Evolutionary conservation across 2,113 vertebrate species (phyloP), one percentile per base, ranked within the genome.

Genomic region (Panthera leo): DNA sequence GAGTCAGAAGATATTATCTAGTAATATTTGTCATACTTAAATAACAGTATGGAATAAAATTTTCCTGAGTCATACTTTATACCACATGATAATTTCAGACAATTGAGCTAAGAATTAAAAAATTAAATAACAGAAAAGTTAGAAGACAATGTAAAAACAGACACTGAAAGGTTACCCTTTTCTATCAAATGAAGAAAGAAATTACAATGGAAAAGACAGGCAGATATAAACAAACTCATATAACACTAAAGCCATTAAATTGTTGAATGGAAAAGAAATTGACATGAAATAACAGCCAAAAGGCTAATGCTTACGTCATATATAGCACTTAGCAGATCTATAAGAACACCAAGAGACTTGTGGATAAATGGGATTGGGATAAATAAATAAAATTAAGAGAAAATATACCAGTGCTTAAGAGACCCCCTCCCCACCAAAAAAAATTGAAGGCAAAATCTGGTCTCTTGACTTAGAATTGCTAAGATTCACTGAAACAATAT

Each of bases 131-230:
- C 16, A 71, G 31, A 58, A 85, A 55, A 92, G 45, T 58, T 16
- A 79, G 25, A 94, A 45, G 75, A 82, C 86, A 86, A 67, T n/a
- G 29, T 75, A 71, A 68, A 87, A 73, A 53, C 21, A 39, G 29
- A 51, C 53, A 12, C 34, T 86, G 45, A 92, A 94, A 82, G 67
- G 63, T 9, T 88, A 39, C 53, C 2, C 53, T 87, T 61, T 55
- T 48, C 29, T 82, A 85, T 55, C 25, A 93, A 63, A 36, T 53
- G n/a, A 89, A 91, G 83, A 83, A 92, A 61, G 23, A 94, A 97
- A 67, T 53, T 61, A 65, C 8, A 85, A 14, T 53, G 55, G 58
- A 42, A 94, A 83, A 76, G 34, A 63, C 6, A 83, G 51, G 15
- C 8, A 86, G 29, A 45, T 51, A 31, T 12, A 55, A 51, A 91